Percentiles rank a stretch among this genome's conserved stretches.
Conservation (phyloP, 2,113 vertebrate species). For the Onychostruthus taczanowskii region DNA sequence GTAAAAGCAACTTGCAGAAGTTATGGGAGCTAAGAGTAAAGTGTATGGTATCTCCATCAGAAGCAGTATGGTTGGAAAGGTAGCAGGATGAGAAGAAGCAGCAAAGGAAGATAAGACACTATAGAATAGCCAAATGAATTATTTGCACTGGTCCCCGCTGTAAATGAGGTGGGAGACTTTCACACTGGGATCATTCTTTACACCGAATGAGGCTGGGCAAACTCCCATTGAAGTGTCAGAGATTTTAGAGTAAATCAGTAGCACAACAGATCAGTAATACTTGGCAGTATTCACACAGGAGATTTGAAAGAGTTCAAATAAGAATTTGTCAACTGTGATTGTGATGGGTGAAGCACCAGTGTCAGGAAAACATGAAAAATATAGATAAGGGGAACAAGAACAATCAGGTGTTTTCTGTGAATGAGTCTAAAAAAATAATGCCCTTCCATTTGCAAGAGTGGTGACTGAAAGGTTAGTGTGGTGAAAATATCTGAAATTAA, state of each 20-base stretch:
- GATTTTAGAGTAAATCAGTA: background rate
- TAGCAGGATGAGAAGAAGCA: slow-evolving; percentile 25
- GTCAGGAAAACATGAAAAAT: background rate
- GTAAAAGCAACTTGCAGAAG: background rate
- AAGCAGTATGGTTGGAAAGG: background rate
- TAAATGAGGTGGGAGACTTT: slow-evolving; percentile 18
- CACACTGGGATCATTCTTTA: slow-evolving; percentile 18
- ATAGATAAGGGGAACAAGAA: background rate
- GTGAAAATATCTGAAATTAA: background rate
- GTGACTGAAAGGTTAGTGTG: background rate
- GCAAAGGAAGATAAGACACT: slow-evolving; percentile 24
- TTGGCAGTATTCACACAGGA: background rate
- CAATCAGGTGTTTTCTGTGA: background rate
- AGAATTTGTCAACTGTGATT: background rate
- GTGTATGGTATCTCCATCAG: slow-evolving; percentile 1
- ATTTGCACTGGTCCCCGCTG: background rate
- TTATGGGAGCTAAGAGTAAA: slow-evolving; percentile 16
- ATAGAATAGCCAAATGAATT: slow-evolving; percentile 22
- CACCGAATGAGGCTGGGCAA: background rate
- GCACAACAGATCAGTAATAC: background rate
- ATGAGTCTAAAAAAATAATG: background rate
- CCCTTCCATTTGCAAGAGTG: background rate
- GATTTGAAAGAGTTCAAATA: background rate
- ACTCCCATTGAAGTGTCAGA: background rate
- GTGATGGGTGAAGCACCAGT: background rate